Evolutionary conservation across 2,113 vertebrate species (phyloP), one percentile per base, ranked within the genome.

Genomic region (Cephalopholis sonnerati): DNA sequence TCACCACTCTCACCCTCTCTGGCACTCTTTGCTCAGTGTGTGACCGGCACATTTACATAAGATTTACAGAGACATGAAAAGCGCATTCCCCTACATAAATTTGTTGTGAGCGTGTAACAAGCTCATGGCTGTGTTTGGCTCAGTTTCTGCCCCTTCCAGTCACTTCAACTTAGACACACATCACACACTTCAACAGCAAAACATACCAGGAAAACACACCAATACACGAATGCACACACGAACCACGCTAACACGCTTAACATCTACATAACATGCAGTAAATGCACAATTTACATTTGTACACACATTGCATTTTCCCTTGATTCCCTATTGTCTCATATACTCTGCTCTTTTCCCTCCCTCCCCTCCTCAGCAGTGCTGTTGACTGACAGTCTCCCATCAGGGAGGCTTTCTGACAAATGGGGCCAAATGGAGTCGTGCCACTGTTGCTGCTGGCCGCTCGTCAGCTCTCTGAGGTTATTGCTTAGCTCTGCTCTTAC

Each of bases 381-480:
- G 55, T 63, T 82, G 88, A 91, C 67, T 85, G 91, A 90, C 86
- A 66, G 83, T 64, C 76, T 75, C 90, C 41, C 87, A 86, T 87
- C 87, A 87, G 89, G 90, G 85, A 82, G 87, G 70, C 82, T 92
- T 81, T 86, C 91, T 87, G 77, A 89, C 91, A 93, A 91, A 93
- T 88, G 74, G 74, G 74, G 89, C 90, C 93, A 94, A 90, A 91
- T 92, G 91, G 93, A 90, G 79, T 25, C 3, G 50, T 82, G 90
- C 92, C 90, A 90, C 84, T 76, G 90, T 83, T 82, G 82, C 86
- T 77, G 79, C 87, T 90, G 89, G 86, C 79, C 41, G 67, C 77
- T 10, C 66, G 74, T 87, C 89, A 88, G 67, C 75, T 83, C 87
- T 71, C 80, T 62, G 84, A 86, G 82, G 78, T 82, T 90, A 75